These are phyloP conservation scores for Actinostola sp. DNA, from an alignment of 92 coral and sea anemone genomes.

Conservation along the genomic window DNA sequence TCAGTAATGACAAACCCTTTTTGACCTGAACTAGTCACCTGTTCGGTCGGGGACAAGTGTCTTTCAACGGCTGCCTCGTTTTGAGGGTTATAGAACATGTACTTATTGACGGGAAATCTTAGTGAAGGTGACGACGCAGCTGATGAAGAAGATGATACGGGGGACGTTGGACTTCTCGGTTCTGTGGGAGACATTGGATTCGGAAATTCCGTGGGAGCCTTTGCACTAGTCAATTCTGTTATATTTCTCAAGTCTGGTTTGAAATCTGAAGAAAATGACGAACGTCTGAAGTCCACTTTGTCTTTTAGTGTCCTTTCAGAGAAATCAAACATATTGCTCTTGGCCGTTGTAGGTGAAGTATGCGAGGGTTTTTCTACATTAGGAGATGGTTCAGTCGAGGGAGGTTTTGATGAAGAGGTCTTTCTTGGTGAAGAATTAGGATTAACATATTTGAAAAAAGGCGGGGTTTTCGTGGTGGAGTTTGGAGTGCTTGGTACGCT, in stretches of 20 bases:
- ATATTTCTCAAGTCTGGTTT: background rate
- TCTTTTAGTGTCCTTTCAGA: conserved; percentile 7
- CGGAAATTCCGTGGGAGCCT: background rate
- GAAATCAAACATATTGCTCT: conserved; percentile 12
- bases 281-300: background rate
- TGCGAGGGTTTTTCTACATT: background rate
- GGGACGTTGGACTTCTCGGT: conserved; percentile 31
- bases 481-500: conserved; percentile 37
- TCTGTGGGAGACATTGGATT: conserved; percentile 7
- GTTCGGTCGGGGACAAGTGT: conserved; percentile 25
- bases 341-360: too few relatives aligned
- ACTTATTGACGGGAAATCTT: conserved; percentile 33
- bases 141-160: conserved; percentile 24
- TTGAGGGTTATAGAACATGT: conserved; percentile 34
- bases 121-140: conserved; percentile 25
- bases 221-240: background rate
- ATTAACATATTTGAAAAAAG: conserved; percentile 5
- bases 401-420: background rate
- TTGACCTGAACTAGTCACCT: conserved; percentile 6
- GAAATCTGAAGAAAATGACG: background rate
- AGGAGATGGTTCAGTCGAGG: background rate
- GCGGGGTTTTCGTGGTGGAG: background rate
- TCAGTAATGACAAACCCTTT: conserved; percentile 45
- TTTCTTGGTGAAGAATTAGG: conserved; percentile 3
- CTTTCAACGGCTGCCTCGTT: conserved; percentile 8